Base-by-base conservation (phyloP, 1,140 invertebrate species). In the Gryllus bimaculatus region DNA sequence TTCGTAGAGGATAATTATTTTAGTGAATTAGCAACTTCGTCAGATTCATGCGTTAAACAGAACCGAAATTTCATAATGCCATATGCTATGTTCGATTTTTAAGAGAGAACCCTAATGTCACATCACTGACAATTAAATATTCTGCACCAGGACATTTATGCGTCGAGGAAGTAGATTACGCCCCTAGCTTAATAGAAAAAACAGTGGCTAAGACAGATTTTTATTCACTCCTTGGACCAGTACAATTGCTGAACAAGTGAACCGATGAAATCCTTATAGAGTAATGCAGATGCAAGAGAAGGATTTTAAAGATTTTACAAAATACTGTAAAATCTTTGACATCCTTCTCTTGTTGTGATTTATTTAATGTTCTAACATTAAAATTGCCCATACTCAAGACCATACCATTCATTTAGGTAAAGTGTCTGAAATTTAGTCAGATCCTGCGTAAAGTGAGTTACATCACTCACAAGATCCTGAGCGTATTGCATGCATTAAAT, bases 111-210 rank as follows among this genome's bases (percentile, higher is more conserved):
- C 78, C 81, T 7, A 74, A 78, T 10, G 21, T 82, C n/a, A 8
- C 78, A 48, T n/a, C 18, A 15, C 79, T 81, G 8, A 77, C 77
- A 75, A 79, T 82, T 7, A 82, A 82, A 39, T 82, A 80, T 80
- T 82, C 79, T 77, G 21, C 47, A 7, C 82, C 82, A 48, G 81
- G 82, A 47, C 81, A 82, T 78, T 80, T 75, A 26, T 78, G 66
- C 47, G 79, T 82, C 39, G 81, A 83, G 74, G 81, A 81, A 73
- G 76, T 83, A 21, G 82, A 81, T 49, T 79, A 73, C 48, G 47
- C 81, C 8, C 82, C 81, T 74, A 81, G 80, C 79, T 21, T 39
- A 5, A 81, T 82, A 21, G 81, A 83, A 75, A 82, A 79, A 54
- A 66, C 76, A 8, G 54, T 80, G 26, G 49, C 47, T 13, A 47